These are phyloP conservation scores for Achroia grisella DNA, from an alignment of 1,140 invertebrate species.

Conservation along the genomic window DNA sequence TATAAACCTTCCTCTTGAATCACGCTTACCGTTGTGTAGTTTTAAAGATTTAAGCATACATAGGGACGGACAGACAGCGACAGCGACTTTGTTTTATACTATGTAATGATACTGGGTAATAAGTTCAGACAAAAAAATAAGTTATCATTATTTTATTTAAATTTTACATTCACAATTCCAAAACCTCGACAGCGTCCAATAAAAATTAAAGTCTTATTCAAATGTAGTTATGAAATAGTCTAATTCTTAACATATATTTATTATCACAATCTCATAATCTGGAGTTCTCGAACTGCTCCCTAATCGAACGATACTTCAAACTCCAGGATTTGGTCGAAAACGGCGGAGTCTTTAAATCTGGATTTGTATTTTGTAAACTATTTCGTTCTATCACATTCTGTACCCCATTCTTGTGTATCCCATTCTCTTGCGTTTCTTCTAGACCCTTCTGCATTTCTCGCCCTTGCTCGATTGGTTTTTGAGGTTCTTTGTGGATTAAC, in stretches of 20 bases:
- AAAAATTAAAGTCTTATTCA: not conserved
- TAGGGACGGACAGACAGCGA: too few species aligned
- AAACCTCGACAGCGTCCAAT: not conserved
- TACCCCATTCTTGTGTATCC: not conserved
- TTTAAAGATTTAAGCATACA: too few species aligned
- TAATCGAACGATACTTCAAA: slow-evolving; percentile 32
- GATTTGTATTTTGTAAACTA: not conserved
- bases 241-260: not conserved
- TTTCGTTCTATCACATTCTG: not conserved
- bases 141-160: too few species aligned
- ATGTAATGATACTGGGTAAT: too few species aligned
- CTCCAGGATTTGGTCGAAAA: slow-evolving; percentile 31
- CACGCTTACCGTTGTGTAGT: too few species aligned
- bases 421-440: slow-evolving; percentile 3
- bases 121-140: too few species aligned
- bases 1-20: too few species aligned
- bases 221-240: not conserved
- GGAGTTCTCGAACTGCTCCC: slow-evolving; percentile 35
- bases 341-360: not conserved
- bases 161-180: too few species aligned
- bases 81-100: too few species aligned
- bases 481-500: slow-evolving; percentile 28
- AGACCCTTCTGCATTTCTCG: not conserved
- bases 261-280: slow-evolving; percentile 21
- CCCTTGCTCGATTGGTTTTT: not conserved